Evolutionary conservation across 2,113 vertebrate species (phyloP), one percentile per base, ranked within the genome.

Genomic region (Dascyllus trimaculatus): DNA sequence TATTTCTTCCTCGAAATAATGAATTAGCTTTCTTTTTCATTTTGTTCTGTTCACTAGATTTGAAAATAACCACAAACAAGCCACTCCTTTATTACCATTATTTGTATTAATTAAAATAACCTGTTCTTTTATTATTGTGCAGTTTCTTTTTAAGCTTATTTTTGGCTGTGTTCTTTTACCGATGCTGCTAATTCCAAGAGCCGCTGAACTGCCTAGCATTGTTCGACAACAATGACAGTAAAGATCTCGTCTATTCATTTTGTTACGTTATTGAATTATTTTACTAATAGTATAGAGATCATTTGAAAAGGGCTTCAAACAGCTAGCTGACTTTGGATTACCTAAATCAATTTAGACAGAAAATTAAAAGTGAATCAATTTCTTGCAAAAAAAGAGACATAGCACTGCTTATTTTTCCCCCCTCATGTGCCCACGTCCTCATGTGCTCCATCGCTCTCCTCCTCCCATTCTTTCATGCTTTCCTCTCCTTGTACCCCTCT

Each of bases 381-480:
- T 79, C 21, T 35, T 75, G 35, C 61, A n/a, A 48, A 77, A 73
- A 46, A 72, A 29, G 25, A 61, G 17, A 26, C 52, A 40, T 29
- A 51, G 59, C 57, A 6, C 48, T 69, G 49, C 59, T 45, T 32
- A 14, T 54, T 69, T 54, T 45, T 2, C 15, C 56, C n/a, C 57
- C n/a, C 19, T 13, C 25, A 4, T 46, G 15, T n/a, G 11, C 46
- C 40, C 66, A 85, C 80, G 84, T 77, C 78, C 32, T 35, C 32
- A 35, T 35, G 32, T 81, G 58, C 80, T 78, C 40, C 45, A 29
- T 67, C 63, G 75, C 71, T 69, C 29, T 63, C 32, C 70, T 70
- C 43, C 60, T 71, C 59, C 61, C 40, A 64, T 72, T 40, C 81
- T 83, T 85, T 80, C 72, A 84, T 86, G 71, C 78, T 78, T 84